Evolutionary conservation across 2,113 vertebrate species (phyloP).

Genomic region (Bubalus kerabau): DNA sequence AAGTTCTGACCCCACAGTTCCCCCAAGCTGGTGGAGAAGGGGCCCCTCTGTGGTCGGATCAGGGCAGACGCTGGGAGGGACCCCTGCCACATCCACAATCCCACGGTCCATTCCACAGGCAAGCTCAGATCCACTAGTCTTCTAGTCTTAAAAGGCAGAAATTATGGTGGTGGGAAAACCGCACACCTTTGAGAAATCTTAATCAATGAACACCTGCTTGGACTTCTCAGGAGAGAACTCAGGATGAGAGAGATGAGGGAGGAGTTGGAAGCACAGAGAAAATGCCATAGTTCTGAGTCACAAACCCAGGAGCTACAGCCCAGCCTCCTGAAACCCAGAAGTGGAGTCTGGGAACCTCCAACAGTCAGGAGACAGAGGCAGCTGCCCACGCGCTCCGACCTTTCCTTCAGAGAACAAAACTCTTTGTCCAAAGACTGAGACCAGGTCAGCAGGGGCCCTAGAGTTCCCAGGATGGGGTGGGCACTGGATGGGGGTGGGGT

Average conservation of each 20-base stretch:
- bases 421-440: neutral
- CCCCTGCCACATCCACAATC: neutral
- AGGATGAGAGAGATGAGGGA: neutral
- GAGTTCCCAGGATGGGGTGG: neutral
- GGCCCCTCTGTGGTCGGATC: neutral
- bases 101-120: neutral
- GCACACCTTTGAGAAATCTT: neutral
- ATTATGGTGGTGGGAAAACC: neutral
- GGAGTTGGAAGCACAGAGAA: neutral
- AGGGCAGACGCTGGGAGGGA: neutral
- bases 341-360: neutral
- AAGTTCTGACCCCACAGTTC: neutral
- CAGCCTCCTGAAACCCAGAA: neutral
- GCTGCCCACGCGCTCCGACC: neutral
- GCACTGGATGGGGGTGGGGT: neutral
- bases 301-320: neutral
- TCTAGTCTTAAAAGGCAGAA: slow-evolving; percentile 4
- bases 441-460: neutral
- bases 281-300: neutral
- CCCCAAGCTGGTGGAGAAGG: neutral
- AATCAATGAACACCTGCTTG: neutral
- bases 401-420: neutral
- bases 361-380: neutral
- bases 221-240: neutral
- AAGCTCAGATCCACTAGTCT: neutral